Percentiles rank a stretch among this genome's conserved stretches.
phyloP scores from a whole-genome alignment of 2,888 invertebrate species.

The Luperina nickerlii region DNA sequence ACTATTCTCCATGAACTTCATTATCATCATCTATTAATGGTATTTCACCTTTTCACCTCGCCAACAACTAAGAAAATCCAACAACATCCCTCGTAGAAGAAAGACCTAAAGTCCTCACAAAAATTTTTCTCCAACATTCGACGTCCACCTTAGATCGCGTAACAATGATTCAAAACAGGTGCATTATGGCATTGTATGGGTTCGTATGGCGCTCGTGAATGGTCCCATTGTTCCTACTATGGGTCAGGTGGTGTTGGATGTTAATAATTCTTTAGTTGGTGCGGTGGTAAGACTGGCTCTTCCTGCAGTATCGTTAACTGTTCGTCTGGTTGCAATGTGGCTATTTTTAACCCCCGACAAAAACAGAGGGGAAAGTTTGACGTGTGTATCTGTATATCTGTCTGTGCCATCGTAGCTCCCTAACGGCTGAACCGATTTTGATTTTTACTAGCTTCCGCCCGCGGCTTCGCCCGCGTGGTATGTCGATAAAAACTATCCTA shows the following conservation, averaged over 20 bases:
- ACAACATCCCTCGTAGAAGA: not conserved
- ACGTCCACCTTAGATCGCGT: slow-evolving; percentile 31
- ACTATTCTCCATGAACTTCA: not conserved
- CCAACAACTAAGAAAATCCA: not conserved
- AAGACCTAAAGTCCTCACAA: not conserved
- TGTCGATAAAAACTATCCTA: no score
- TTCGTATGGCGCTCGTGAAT: slow-evolving; percentile 64
- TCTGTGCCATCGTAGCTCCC: no score
- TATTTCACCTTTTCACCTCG: not conserved
- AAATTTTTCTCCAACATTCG: slow-evolving; percentile 5
- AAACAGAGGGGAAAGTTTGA: no score
- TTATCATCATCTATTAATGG: not conserved
- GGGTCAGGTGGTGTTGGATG: slow-evolving; percentile 63
- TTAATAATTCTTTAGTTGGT: slow-evolving; percentile 47
- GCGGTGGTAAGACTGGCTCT: slow-evolving; percentile 13
- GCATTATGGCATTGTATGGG: slow-evolving; percentile 62
- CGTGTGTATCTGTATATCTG: no score
- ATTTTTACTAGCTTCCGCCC: no score
- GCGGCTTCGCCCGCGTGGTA: no score
- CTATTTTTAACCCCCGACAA: not conserved
- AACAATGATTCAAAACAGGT: slow-evolving; percentile 64
- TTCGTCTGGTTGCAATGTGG: not conserved
- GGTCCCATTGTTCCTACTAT: slow-evolving; percentile 67
- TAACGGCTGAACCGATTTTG: no score
- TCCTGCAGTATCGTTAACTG: slow-evolving; percentile 8